Conservation (phyloP, 1,140 invertebrate species). For the Dreissena rostriformis region DNA sequence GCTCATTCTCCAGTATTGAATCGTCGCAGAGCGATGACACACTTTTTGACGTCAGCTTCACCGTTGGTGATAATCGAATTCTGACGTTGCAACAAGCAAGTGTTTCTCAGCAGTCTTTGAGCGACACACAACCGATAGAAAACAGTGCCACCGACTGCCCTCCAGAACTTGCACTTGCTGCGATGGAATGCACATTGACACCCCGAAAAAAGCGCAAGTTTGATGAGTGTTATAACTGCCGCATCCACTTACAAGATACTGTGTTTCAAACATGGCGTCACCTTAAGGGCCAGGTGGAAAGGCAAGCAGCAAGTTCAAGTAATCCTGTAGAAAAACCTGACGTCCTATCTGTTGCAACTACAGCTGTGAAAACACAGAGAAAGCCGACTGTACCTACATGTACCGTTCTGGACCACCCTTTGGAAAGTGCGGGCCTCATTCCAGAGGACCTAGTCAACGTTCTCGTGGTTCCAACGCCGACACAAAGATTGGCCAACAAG, state of each 20-base stretch:
- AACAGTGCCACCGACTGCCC: not conserved
- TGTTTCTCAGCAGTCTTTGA: no score
- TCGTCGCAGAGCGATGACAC: not conserved
- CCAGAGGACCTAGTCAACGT: constrained; percentile 42
- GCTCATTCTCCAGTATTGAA: no score
- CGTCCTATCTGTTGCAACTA: no score
- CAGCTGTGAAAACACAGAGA: no score
- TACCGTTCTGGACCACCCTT: no score
- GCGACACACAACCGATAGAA: not conserved
- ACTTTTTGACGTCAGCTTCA: not conserved
- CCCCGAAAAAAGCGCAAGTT: not conserved
- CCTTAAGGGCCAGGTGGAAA: no score
- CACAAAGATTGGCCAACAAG: constrained; percentile 2
- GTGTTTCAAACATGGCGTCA: not conserved
- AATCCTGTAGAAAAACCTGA: no score
- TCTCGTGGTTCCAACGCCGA: not conserved
- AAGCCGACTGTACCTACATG: no score
- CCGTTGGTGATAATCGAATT: constrained; percentile 25
- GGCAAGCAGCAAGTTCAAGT: no score
- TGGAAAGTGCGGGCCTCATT: constrained; percentile 32
- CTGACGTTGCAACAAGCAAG: not conserved
- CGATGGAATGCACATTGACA: not conserved
- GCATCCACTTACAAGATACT: not conserved
- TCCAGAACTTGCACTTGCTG: not conserved
- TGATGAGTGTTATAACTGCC: not conserved